Conservation (phyloP, 2,888 invertebrate species). For the Cheilosia soror region DNA sequence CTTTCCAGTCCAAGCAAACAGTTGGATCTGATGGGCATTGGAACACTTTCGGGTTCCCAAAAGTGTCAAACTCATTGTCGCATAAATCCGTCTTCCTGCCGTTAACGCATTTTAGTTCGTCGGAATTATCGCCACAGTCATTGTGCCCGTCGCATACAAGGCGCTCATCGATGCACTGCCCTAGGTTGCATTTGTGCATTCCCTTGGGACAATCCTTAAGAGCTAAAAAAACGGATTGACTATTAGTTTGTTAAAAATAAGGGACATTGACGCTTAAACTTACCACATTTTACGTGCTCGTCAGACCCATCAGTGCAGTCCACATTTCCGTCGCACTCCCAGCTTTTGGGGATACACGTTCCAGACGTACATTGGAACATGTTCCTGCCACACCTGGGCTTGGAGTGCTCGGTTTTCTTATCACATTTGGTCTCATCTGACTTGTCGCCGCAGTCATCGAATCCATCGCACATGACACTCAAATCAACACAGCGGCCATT, state of each 20-base stretch:
- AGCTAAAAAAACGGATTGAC: conserved; percentile 43
- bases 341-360: conserved; percentile 87
- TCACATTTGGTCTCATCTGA: conserved; percentile 85
- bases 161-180: conserved; percentile 85
- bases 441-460: conserved; percentile 85
- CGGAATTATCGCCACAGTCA: conserved; percentile 86
- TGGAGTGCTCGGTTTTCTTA: conserved; percentile 70
- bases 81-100: conserved; percentile 83
- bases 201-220: conserved; percentile 79
- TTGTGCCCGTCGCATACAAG: conserved; percentile 86
- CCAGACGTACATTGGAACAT: conserved; percentile 88
- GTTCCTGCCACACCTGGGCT: conserved; percentile 82
- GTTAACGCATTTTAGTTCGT: conserved; percentile 84
- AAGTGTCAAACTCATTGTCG: conserved; percentile 78
- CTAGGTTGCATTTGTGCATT: conserved; percentile 84
- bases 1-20: conserved; percentile 79
- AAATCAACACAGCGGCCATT: conserved; percentile 85
- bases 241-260: conserved; percentile 79
- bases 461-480: conserved; percentile 85
- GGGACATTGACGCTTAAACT: conserved; percentile 63
- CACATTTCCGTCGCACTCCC: conserved; percentile 89
- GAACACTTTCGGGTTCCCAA: conserved; percentile 77
- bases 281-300: conserved; percentile 86
- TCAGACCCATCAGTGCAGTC: conserved; percentile 92
- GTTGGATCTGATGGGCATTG: conserved; percentile 80